phyloP scores from a whole-genome alignment of 2,113 vertebrate species.

The Nematolebias whitei region DNA sequence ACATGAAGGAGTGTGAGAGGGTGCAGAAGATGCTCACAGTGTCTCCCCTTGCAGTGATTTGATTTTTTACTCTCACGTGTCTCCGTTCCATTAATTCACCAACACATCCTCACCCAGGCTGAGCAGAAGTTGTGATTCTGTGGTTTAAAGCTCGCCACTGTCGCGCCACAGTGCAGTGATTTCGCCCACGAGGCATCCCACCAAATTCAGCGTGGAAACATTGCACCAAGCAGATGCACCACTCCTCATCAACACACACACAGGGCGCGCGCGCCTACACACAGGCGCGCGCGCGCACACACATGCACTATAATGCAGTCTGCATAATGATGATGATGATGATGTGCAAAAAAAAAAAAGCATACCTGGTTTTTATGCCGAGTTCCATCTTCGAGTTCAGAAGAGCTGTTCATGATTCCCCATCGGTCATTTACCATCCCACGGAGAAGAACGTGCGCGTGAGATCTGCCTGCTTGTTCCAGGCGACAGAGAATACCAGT shows the following conservation, averaged over 20 bases:
- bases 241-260: conserved; percentile 33
- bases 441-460: conserved; percentile 66
- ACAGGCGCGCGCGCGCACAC: background rate
- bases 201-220: conserved; percentile 53
- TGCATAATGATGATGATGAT: too few species aligned
- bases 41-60: conserved; percentile 20
- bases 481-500: conserved; percentile 50
- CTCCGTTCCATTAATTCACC: background rate
- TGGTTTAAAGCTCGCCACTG: conserved; percentile 39
- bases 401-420: conserved; percentile 85
- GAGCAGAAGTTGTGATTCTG: conserved; percentile 33
- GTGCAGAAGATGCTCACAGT: conserved; percentile 25
- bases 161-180: conserved; percentile 35
- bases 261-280: background rate
- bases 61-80: background rate
- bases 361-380: conserved; percentile 85
- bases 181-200: conserved; percentile 34
- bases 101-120: background rate
- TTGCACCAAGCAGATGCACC: conserved; percentile 65
- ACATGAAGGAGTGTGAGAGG: background rate
- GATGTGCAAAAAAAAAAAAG: conserved; percentile 4
- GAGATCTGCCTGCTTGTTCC: conserved; percentile 62
- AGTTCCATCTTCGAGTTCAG: conserved; percentile 85
- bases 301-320: too few species aligned
- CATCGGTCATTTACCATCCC: conserved; percentile 82